These are phyloP conservation scores for Numenius phaeopus DNA, from an alignment of 2,797 vertebrate species.

Conservation along the genomic window DNA sequence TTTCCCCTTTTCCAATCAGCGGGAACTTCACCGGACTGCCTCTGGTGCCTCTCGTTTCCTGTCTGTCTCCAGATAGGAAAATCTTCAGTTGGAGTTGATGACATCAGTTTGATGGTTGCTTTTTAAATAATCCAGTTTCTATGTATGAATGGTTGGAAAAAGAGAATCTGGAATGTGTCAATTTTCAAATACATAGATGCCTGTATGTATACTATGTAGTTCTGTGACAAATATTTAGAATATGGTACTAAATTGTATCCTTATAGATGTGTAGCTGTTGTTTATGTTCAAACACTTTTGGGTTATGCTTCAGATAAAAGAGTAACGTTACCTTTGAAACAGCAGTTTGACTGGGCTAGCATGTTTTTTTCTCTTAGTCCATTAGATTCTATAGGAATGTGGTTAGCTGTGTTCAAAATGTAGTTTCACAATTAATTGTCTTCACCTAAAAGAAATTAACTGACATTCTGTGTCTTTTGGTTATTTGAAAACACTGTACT, in stretches of 20 bases:
- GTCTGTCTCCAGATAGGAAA: background rate
- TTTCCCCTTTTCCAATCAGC: too few species aligned
- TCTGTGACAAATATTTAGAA: background rate
- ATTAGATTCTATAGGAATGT: background rate
- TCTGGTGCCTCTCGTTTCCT: too few species aligned
- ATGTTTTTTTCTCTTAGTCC: background rate
- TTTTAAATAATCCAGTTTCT: background rate
- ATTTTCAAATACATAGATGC: background rate
- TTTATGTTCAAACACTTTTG: background rate
- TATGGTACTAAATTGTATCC: background rate
- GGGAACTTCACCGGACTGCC: too few species aligned
- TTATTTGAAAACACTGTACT: background rate
- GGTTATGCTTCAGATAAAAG: background rate
- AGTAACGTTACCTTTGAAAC: background rate
- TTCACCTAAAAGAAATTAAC: background rate
- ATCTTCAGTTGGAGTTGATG: background rate
- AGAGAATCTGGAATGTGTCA: background rate
- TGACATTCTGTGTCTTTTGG: background rate
- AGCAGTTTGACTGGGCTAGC: background rate
- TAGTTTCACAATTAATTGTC: background rate
- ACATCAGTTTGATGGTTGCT: background rate
- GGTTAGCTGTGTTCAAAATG: background rate
- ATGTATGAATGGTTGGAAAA: background rate
- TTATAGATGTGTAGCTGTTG: background rate
- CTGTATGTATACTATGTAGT: background rate